A percentile compares a stretch with the other conserved stretches of the same genome.
phyloP scores from a whole-genome alignment of 1,140 invertebrate genomes.

The Venustaconcha ellipsiformis region DNA sequence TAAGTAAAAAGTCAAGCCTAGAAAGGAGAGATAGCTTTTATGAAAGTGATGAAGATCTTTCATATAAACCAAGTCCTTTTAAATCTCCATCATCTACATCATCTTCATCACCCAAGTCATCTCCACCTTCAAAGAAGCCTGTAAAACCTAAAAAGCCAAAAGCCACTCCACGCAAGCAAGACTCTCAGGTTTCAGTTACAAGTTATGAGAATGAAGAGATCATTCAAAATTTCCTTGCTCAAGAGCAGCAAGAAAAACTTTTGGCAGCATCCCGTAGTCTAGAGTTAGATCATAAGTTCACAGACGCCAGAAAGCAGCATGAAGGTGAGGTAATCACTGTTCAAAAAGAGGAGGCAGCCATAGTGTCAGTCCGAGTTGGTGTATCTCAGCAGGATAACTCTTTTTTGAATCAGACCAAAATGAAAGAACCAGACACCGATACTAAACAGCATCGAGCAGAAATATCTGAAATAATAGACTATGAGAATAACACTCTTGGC shows the following conservation, averaged over 20 bases:
- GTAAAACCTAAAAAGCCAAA: slow-evolving; percentile 30
- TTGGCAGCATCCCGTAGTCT: neutral
- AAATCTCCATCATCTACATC: neutral
- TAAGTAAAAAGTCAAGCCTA: neutral
- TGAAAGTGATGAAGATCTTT: slow-evolving; percentile 52
- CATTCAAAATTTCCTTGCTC: slow-evolving; percentile 6
- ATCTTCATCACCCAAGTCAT: neutral
- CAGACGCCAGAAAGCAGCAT: slow-evolving; percentile 9
- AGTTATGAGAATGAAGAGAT: slow-evolving; percentile 40
- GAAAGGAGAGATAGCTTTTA: slow-evolving; percentile 58
- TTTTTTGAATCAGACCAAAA: slow-evolving; percentile 2
- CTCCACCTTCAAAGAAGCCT: slow-evolving; percentile 12
- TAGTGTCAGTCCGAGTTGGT: neutral
- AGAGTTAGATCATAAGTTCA: neutral
- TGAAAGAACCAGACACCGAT: slow-evolving; percentile 13
- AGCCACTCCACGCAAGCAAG: slow-evolving; percentile 37
- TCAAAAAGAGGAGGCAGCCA: slow-evolving; percentile 9
- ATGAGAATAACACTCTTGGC: slow-evolving; percentile 36
- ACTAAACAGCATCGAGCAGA: slow-evolving; percentile 1
- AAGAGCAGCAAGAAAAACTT: neutral
- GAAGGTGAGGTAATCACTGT: slow-evolving; percentile 1
- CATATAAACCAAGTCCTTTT: slow-evolving; percentile 9
- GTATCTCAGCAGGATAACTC: slow-evolving; percentile 16
- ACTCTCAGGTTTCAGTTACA: slow-evolving; percentile 26
- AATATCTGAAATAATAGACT: slow-evolving; percentile 32